A percentile compares a stretch with the other conserved stretches of the same genome.
phyloP scores from a whole-genome alignment of 1,140 invertebrate genomes.

The Drosophila sulfurigaster region DNA sequence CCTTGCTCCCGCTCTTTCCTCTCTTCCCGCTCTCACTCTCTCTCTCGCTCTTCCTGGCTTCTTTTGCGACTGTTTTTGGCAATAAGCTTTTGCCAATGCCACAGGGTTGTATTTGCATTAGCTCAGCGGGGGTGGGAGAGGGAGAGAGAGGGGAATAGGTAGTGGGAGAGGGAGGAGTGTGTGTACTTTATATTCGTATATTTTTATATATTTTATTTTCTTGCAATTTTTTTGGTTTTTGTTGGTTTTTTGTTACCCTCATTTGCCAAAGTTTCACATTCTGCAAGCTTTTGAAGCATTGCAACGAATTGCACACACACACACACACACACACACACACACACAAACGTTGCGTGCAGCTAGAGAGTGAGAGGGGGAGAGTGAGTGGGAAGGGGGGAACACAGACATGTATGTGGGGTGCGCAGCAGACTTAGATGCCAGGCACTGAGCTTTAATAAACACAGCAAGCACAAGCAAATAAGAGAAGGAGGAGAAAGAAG shows the following conservation, averaged over 20 bases:
- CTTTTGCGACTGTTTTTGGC: slow-evolving; percentile 66
- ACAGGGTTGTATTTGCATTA: slow-evolving; percentile 78
- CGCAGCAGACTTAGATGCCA: slow-evolving; percentile 19
- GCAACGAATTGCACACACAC: slow-evolving; percentile 39
- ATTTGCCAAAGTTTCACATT: slow-evolving; percentile 36
- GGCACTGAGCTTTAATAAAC: slow-evolving; percentile 39
- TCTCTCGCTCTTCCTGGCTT: background rate
- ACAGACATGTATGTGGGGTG: background rate
- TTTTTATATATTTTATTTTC: slow-evolving; percentile 25
- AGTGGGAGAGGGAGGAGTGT: background rate
- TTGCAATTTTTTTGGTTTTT: background rate
- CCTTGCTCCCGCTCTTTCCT: slow-evolving; percentile 16
- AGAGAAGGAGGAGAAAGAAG: background rate
- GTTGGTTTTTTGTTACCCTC: slow-evolving; percentile 31
- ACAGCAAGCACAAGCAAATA: slow-evolving; percentile 19
- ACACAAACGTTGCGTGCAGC: slow-evolving; percentile 5
- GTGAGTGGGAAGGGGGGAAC: background rate
- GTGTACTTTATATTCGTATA: background rate
- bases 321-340: slow-evolving; percentile 12
- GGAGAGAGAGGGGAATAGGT: background rate
- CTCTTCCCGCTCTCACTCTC: background rate
- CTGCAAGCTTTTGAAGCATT: slow-evolving; percentile 37
- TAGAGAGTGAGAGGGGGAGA: background rate
- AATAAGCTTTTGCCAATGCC: slow-evolving; percentile 76
- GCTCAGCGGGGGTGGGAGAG: slow-evolving; percentile 6